A percentile compares a stretch with the other conserved stretches of the same genome.
Evolutionary conservation across 2,888 invertebrate species (phyloP).

Genomic region (Eupeodes latifasciatus): DNA sequence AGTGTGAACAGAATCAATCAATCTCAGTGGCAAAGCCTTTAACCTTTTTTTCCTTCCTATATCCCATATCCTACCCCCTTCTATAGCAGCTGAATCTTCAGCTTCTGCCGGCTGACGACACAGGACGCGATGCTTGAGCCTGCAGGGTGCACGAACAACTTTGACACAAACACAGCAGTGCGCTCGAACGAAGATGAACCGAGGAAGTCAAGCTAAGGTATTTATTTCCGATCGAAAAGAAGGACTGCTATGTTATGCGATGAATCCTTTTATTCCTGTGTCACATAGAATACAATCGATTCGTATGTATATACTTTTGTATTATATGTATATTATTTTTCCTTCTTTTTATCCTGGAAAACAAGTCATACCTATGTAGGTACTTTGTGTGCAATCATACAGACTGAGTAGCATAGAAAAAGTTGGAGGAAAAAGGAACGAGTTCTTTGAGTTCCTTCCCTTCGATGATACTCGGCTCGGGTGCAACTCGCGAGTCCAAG

Average conservation of each 20-base stretch:
- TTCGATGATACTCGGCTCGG: slow-evolving; percentile 15
- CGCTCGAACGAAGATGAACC: slow-evolving; percentile 57
- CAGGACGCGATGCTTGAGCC: neutral
- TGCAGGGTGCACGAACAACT: slow-evolving; percentile 31
- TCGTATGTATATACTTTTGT: slow-evolving; percentile 5
- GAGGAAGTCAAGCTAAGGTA: slow-evolving; percentile 66
- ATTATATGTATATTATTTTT: neutral
- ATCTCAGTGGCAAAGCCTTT: slow-evolving; percentile 68
- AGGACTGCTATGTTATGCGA: slow-evolving; percentile 54
- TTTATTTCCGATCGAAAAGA: slow-evolving; percentile 59
- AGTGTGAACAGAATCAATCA: slow-evolving; percentile 73
- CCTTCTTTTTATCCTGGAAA: neutral
- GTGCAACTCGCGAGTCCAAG: slow-evolving; percentile 2
- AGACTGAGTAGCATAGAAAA: slow-evolving; percentile 31
- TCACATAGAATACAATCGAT: slow-evolving; percentile 61
- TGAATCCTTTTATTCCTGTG: slow-evolving; percentile 61
- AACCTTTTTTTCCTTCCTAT: slow-evolving; percentile 30
- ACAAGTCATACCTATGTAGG: slow-evolving; percentile 6
- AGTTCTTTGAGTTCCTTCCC: slow-evolving; percentile 1
- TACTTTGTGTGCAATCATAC: slow-evolving; percentile 40
- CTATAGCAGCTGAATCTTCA: neutral
- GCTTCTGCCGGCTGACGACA: neutral
- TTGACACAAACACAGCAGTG: slow-evolving; percentile 3
- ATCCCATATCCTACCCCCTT: neutral
- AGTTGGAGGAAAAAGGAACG: slow-evolving; percentile 14